These are phyloP conservation scores for Cydia fagiglandana DNA, from an alignment of 1,140 invertebrate species.

Conservation along the genomic window DNA sequence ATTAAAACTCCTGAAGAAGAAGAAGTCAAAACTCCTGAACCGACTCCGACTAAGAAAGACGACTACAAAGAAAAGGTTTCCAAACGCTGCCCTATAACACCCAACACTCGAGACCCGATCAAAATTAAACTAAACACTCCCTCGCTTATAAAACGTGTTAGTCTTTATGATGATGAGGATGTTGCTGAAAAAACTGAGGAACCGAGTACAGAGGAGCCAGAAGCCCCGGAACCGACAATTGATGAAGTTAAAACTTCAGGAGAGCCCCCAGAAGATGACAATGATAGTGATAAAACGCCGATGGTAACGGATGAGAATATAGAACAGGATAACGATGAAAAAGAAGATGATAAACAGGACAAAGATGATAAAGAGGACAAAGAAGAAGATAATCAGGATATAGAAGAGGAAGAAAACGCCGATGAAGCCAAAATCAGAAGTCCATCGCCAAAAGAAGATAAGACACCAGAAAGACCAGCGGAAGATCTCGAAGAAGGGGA, in stretches of 20 bases:
- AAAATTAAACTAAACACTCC: constrained; percentile 72
- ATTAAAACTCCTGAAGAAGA: constrained; percentile 31
- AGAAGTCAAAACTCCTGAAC: constrained; percentile 15
- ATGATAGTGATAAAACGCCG: neutral
- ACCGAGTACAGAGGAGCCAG: constrained; percentile 30
- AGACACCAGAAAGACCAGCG: constrained; percentile 29
- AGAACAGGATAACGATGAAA: constrained; percentile 11
- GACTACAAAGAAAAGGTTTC: constrained; percentile 70
- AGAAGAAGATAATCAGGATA: constrained; percentile 15
- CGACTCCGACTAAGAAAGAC: constrained; percentile 39
- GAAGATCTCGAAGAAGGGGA: constrained; percentile 14
- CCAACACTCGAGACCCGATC: constrained; percentile 69
- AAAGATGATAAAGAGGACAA: constrained; percentile 34
- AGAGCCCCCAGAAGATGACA: neutral
- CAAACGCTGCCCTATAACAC: constrained; percentile 69
- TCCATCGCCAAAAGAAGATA: neutral
- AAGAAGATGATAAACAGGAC: constrained; percentile 35
- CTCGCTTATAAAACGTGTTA: constrained; percentile 64
- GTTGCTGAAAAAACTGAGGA: constrained; percentile 40
- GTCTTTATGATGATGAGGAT: constrained; percentile 70
- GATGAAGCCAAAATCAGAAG: neutral
- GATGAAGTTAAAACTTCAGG: constrained; percentile 27
- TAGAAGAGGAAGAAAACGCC: neutral
- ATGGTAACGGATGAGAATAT: neutral
- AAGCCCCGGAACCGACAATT: constrained; percentile 36